Conservation (phyloP, 2,888 invertebrate genomes). For the Alloplasta piceator region DNA sequence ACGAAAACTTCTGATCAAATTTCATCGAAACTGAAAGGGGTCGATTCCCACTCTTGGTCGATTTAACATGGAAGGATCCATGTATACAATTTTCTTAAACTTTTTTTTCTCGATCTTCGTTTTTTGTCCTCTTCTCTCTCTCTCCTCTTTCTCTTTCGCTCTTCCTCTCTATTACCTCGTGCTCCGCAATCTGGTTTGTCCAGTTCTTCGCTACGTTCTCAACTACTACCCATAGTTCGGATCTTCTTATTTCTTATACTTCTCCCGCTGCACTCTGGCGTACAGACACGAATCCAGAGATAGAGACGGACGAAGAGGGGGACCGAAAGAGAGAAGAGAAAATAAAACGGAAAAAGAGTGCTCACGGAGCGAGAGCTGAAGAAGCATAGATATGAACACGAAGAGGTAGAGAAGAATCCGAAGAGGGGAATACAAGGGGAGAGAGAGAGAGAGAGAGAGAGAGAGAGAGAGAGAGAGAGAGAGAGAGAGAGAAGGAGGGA, state of each 20-base stretch:
- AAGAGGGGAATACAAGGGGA: constrained; percentile 12
- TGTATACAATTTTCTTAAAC: constrained; percentile 34
- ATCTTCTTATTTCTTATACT: constrained; percentile 55
- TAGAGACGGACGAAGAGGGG: constrained; percentile 17
- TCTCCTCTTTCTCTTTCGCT: constrained; percentile 33
- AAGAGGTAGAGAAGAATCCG: constrained; percentile 24
- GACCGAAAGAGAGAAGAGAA: constrained; percentile 19
- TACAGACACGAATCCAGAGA: constrained; percentile 31
- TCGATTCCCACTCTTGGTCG: too few relatives aligned
- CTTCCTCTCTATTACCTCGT: constrained; percentile 44
- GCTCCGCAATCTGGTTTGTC: constrained; percentile 68
- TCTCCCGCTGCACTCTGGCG: constrained; percentile 47
- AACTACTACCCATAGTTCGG: constrained; percentile 53
- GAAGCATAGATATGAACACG: constrained; percentile 45
- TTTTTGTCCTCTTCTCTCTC: constrained; percentile 20
- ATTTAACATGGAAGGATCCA: too few relatives aligned
- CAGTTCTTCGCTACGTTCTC: constrained; percentile 66
- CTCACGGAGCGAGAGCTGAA: constrained; percentile 42
- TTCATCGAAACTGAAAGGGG: too few relatives aligned
- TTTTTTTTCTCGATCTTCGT: constrained; percentile 6
- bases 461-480: constrained; percentile 14
- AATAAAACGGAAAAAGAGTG: constrained; percentile 25
- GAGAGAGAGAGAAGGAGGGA: constrained; percentile 38
- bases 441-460: constrained; percentile 21
- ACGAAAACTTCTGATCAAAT: too few relatives aligned